These are phyloP conservation scores for Flabesymbios commensalis DNA, from an alignment of 2,888 invertebrate genomes.

Conservation along the genomic window DNA sequence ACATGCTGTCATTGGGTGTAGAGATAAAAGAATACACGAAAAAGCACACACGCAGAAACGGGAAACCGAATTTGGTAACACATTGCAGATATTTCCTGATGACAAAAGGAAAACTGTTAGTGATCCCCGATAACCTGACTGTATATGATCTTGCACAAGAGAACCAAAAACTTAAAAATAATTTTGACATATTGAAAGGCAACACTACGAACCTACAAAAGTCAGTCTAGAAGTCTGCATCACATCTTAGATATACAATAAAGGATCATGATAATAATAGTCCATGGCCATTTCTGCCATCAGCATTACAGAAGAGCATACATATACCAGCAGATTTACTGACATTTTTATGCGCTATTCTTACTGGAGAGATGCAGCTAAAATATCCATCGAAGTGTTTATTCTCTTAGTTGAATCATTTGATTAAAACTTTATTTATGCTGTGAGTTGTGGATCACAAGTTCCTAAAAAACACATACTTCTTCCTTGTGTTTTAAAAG, in stretches of 20 bases:
- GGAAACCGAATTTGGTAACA: conserved; percentile 2
- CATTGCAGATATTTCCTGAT: not conserved
- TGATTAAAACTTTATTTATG: not conserved
- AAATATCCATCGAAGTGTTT: no score
- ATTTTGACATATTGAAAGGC: not conserved
- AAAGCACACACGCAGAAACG: not conserved
- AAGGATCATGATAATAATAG: not conserved
- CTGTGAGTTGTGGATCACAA: not conserved
- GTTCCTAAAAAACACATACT: not conserved
- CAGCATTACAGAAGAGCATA: no score
- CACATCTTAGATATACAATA: not conserved
- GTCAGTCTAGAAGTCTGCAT: not conserved
- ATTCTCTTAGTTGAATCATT: not conserved
- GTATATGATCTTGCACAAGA: not conserved
- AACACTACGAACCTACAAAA: no score
- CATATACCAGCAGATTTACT: no score
- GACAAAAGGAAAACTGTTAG: not conserved
- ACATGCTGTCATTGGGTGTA: not conserved
- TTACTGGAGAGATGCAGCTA: not conserved
- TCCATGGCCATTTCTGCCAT: not conserved
- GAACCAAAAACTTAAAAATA: not conserved
- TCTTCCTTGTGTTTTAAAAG: conserved; percentile 1
- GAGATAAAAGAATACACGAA: not conserved
- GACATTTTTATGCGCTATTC: no score
- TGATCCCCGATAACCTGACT: not conserved